Conservation (phyloP, 2,797 vertebrate genomes). For the Heliangelus exortis region DNA sequence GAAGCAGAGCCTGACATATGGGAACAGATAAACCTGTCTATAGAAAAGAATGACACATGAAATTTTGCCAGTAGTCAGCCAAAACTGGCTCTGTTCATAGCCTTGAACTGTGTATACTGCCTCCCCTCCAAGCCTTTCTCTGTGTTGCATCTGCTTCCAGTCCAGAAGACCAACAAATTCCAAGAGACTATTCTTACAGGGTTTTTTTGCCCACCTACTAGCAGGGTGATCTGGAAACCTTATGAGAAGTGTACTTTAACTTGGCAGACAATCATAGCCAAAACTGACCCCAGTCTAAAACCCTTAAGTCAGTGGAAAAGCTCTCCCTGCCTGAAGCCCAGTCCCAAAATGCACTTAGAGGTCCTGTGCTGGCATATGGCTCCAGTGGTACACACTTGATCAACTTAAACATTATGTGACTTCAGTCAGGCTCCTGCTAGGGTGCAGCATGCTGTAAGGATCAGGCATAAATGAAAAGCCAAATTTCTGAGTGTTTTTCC, state of each 20-base stretch:
- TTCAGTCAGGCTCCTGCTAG: constrained; percentile 15
- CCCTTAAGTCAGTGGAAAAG: neutral
- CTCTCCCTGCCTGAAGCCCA: neutral
- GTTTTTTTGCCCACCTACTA: neutral
- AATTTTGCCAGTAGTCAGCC: constrained; percentile 36
- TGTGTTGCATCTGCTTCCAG: neutral
- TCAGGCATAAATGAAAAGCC: constrained; percentile 17
- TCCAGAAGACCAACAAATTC: neutral
- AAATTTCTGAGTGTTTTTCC: constrained; percentile 45
- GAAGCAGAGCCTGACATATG: constrained; percentile 33
- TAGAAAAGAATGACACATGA: neutral
- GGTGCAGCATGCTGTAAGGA: constrained; percentile 1
- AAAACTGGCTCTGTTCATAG: constrained; percentile 25
- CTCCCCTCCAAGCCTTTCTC: constrained; percentile 10
- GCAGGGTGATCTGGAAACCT: constrained; percentile 29
- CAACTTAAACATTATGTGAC: constrained; percentile 10
- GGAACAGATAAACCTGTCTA: constrained; percentile 53
- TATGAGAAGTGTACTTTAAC: neutral
- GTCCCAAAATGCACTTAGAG: neutral
- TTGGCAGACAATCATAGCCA: neutral
- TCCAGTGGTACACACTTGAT: neutral
- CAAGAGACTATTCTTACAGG: neutral
- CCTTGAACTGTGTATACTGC: constrained; percentile 21
- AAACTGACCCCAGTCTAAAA: neutral
- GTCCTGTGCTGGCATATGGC: neutral